Evolutionary conservation across 2,888 invertebrate genomes (phyloP).

Genomic region (Drosophila tripunctata): DNA sequence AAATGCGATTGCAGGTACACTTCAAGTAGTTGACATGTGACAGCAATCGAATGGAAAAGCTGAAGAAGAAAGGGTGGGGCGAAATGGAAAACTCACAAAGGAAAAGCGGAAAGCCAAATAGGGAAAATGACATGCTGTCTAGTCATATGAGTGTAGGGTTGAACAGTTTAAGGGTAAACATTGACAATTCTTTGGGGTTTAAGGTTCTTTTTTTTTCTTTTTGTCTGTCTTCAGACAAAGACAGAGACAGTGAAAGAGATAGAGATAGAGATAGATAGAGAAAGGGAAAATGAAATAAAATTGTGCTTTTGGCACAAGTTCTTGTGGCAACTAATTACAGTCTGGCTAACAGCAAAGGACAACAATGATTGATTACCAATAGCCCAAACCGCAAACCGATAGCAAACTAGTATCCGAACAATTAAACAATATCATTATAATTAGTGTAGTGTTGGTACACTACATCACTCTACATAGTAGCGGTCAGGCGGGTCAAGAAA

Average conservation of each 20-base stretch:
- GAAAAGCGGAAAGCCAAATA: background rate
- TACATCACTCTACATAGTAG: background rate
- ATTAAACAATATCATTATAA: constrained; percentile 45
- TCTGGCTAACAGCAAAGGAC: constrained; percentile 7
- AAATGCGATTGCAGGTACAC: constrained; percentile 26
- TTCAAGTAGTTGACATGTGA: constrained; percentile 36
- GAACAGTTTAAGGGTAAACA: constrained; percentile 3
- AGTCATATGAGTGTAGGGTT: background rate
- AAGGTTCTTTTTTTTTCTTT: background rate
- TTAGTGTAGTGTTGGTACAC: constrained; percentile 14
- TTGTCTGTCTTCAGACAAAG: background rate
- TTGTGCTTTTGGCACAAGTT: background rate
- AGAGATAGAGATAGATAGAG: background rate
- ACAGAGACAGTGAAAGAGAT: background rate
- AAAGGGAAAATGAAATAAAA: background rate
- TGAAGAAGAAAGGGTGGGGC: background rate
- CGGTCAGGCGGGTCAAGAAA: constrained; percentile 1
- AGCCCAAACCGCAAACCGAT: constrained; percentile 21
- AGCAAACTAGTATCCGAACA: no score
- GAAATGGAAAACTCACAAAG: background rate
- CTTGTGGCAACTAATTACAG: constrained; percentile 13
- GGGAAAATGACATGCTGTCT: constrained; percentile 6
- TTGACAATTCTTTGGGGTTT: constrained; percentile 15
- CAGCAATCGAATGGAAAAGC: constrained; percentile 28
- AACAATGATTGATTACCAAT: constrained; percentile 45